A percentile compares a stretch with the other conserved stretches of the same genome.
Conservation (phyloP, 2,888 invertebrate species). For the Invenusta paracnida region DNA sequence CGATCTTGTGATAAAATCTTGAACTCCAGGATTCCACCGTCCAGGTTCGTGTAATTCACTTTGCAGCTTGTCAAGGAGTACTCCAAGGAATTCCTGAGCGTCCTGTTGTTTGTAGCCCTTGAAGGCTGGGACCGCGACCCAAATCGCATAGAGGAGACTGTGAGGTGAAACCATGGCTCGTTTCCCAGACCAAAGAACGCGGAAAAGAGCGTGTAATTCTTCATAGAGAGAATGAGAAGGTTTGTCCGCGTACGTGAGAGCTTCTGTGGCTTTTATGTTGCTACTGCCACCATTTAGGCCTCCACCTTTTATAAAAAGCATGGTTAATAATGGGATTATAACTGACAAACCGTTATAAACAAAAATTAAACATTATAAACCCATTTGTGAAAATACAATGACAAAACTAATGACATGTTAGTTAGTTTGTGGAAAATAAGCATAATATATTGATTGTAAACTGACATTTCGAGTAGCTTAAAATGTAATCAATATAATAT, state of each 20-base stretch:
- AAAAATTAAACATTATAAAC: too few relatives aligned
- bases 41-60: constrained; percentile 50
- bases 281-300: constrained; percentile 33
- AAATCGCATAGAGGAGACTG: constrained; percentile 56
- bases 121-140: constrained; percentile 57
- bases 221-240: constrained; percentile 51
- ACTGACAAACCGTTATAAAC: too few relatives aligned
- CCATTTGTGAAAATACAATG: too few relatives aligned
- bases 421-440: too few relatives aligned
- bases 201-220: constrained; percentile 56
- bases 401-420: too few relatives aligned
- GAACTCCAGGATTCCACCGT: constrained; percentile 4
- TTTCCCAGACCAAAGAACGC: constrained; percentile 59
- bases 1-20: constrained; percentile 31
- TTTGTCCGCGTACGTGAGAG: constrained; percentile 30
- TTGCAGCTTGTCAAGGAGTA: constrained; percentile 57
- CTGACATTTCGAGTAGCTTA: too few relatives aligned
- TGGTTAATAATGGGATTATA: too few relatives aligned
- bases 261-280: constrained; percentile 30
- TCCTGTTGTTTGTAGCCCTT: constrained; percentile 60
- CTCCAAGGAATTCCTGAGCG: constrained; percentile 60
- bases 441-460: too few relatives aligned
- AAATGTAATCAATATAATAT: too few relatives aligned
- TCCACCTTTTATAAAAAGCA: too few relatives aligned
- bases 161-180: constrained; percentile 59